Conservation (phyloP, 2,888 invertebrate species). For the Amphipyra tragopoginis region DNA sequence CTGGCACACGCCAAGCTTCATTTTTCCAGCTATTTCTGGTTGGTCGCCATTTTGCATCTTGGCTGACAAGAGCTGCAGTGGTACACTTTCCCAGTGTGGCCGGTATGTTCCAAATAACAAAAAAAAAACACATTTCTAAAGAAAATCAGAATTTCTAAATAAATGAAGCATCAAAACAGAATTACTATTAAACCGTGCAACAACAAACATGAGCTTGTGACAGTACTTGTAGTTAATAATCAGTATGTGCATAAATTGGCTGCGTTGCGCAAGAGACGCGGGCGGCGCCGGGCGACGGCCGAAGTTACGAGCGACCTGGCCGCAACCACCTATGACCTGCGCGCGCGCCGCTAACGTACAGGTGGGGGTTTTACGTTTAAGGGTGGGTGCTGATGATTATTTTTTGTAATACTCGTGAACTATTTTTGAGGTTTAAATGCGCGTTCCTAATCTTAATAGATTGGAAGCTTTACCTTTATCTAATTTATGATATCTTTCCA, state of each 20-base stretch:
- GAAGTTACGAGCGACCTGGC: slow-evolving; percentile 60
- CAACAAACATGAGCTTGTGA: slow-evolving; percentile 19
- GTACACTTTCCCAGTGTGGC: too few species aligned
- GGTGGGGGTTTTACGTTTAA: slow-evolving; percentile 31
- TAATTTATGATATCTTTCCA: too few species aligned
- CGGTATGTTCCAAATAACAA: too few species aligned
- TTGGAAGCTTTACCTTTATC: too few species aligned
- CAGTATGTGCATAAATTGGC: slow-evolving; percentile 53
- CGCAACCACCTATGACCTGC: slow-evolving; percentile 58
- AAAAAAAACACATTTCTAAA: too few species aligned
- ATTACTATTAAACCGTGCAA: neutral
- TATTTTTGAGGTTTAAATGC: too few species aligned
- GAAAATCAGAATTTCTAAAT: too few species aligned
- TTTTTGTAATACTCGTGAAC: neutral
- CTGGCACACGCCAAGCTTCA: too few species aligned
- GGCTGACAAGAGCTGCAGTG: too few species aligned
- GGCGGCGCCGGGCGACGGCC: slow-evolving; percentile 51
- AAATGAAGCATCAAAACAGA: neutral
- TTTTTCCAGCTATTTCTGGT: too few species aligned
- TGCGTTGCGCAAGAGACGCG: slow-evolving; percentile 54
- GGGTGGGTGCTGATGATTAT: slow-evolving; percentile 21
- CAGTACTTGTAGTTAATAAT: slow-evolving; percentile 50
- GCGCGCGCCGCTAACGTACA: slow-evolving; percentile 51
- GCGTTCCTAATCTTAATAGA: too few species aligned
- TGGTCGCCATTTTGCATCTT: too few species aligned